Base-by-base conservation (phyloP, 2,113 vertebrate genomes). In the Tor tambroides region DNA sequence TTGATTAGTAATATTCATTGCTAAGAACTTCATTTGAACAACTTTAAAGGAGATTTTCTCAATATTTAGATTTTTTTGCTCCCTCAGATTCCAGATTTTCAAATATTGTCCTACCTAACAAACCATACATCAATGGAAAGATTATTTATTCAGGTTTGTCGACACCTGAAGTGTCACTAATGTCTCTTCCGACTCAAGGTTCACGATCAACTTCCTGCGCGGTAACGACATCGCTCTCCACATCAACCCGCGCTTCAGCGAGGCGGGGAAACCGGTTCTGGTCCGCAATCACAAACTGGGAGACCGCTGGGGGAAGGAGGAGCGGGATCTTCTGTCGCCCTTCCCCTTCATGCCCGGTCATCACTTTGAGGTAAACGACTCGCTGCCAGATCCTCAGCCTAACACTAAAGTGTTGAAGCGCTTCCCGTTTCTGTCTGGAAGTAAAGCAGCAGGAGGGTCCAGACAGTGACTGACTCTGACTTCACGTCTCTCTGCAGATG, bases 191-290 rank as follows among this genome's bases (percentile, higher is more conserved):
- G 46, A 56, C 51, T 4, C 3, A 88, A 96, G 95, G 94, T 95
- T 96, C 90, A 95, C 95, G 0, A 88, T 96, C 61, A 95, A 96
- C 91, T 95, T 96, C 54, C 92, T 95, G 79, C 93, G 92, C 81
- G 95, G 95, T 75, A 95, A 94, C 10, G 95, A 96, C 89, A 95
- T 95, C 9, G 94, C 94, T 43, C 90, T 96, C 49, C 95, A 96
- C 88, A 92, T 95, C 88, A 96, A 96, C 92, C 94, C 95, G 6
- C 95, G 95, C 71, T 95, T 96, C 91, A 92, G 14, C 0, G 95
- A 96, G 23, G 91, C 83, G 0, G 93, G 93, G 5, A 95, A 94
- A 71, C 93, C 93, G 86, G 92, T 91, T 76, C 1, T 96, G 51
- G 94, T 96, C 54, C 93, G 95, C 38, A 96, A 96, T 91, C 91